Percentiles rank a stretch among this genome's conserved stretches.
phyloP scores from a whole-genome alignment of 2,888 invertebrate genomes.

The Boloria selene region DNA sequence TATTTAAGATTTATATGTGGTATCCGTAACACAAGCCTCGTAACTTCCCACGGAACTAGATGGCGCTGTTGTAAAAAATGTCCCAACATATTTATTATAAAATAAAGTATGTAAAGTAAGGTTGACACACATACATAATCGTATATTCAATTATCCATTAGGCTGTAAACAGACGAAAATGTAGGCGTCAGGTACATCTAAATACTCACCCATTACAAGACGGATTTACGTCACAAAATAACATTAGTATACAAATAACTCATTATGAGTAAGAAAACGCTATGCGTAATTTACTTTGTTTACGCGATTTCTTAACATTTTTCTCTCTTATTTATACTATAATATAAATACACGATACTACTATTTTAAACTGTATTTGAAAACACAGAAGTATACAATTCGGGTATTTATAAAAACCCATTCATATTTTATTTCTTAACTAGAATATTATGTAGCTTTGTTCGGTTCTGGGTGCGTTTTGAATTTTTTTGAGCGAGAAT shows the following conservation, averaged over 20 bases:
- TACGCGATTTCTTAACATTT: slow-evolving; percentile 10
- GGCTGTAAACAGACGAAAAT: not conserved
- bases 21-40: no score
- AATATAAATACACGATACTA: not conserved
- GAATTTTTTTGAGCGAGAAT: no score
- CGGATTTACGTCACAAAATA: slow-evolving; percentile 35
- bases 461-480: no score
- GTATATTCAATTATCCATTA: not conserved
- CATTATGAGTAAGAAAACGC: slow-evolving; percentile 34
- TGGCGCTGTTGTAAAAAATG: no score
- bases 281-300: slow-evolving; percentile 31
- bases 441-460: no score
- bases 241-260: slow-evolving; percentile 38
- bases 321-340: not conserved
- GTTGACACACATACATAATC: not conserved
- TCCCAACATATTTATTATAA: no score
- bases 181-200: slow-evolving; percentile 8
- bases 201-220: slow-evolving; percentile 16
- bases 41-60: no score
- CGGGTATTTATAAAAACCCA: no score
- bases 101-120: not conserved
- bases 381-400: no score
- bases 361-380: no score
- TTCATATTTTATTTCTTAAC: no score
- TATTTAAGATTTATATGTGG: no score